Evolutionary conservation across 1,140 invertebrate genomes (phyloP).

Genomic region (Phenacoccus solenopsis): DNA sequence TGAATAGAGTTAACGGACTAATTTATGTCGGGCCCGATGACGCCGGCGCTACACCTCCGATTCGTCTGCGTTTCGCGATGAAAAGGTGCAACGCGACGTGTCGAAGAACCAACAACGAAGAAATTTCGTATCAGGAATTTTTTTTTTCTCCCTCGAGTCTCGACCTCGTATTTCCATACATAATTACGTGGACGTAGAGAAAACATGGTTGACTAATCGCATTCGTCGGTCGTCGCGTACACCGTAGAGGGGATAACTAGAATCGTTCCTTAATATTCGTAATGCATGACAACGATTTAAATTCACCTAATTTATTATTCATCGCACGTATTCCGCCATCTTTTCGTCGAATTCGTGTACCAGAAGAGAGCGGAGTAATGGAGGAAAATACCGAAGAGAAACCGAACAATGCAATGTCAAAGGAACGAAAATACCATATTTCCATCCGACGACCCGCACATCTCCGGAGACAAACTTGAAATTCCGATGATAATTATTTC

Average conservation of each 20-base stretch:
- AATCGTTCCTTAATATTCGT: background rate
- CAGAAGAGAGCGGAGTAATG: background rate
- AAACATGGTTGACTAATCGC: background rate
- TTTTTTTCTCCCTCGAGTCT: too few relatives aligned
- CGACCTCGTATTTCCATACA: too few relatives aligned
- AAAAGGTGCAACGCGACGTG: background rate
- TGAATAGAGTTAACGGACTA: too few relatives aligned
- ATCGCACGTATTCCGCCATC: background rate
- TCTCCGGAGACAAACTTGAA: background rate
- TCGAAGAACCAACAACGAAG: background rate
- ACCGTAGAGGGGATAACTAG: too few relatives aligned
- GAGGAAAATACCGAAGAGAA: too few relatives aligned
- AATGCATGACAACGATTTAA: slow-evolving; percentile 2
- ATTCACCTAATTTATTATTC: background rate
- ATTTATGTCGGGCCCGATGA: background rate
- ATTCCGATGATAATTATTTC: background rate
- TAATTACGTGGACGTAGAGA: background rate
- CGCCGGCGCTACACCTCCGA: background rate
- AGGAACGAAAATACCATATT: background rate
- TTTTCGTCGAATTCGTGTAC: background rate
- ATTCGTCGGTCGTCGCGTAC: too few relatives aligned
- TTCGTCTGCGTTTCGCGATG: background rate
- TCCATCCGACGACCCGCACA: background rate
- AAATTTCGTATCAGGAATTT: background rate
- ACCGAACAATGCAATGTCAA: background rate